Evolutionary conservation across 2,888 invertebrate genomes (phyloP).

Genomic region (Alsophila aescularia): DNA sequence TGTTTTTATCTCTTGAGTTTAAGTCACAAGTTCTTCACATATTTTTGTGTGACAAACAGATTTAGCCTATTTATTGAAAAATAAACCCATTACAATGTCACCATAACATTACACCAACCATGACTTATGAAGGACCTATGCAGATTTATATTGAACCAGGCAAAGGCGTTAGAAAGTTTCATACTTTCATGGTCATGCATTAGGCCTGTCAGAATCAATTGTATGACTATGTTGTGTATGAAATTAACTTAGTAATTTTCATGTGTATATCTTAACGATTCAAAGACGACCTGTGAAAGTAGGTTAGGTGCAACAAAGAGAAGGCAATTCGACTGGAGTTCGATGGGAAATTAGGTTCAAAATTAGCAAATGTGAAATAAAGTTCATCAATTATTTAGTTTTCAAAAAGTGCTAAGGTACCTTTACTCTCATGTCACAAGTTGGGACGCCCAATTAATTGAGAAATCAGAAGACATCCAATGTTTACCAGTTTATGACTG

Average conservation of each 20-base stretch:
- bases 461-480: neutral
- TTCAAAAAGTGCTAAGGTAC: too few species aligned
- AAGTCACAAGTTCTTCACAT: too few species aligned
- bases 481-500: neutral
- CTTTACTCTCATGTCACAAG: too few species aligned
- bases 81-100: constrained; percentile 5
- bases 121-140: constrained; percentile 7
- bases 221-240: too few species aligned
- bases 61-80: neutral
- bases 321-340: too few species aligned
- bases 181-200: constrained; percentile 14
- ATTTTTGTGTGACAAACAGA: neutral
- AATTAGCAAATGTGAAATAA: too few species aligned
- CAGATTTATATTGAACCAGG: neutral
- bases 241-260: too few species aligned
- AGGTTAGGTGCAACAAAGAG: neutral
- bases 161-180: constrained; percentile 13
- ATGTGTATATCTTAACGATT: too few species aligned
- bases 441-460: too few species aligned
- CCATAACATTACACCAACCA: neutral
- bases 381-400: too few species aligned
- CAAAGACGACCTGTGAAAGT: neutral
- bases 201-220: neutral
- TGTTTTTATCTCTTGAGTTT: too few species aligned
- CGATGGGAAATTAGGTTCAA: too few species aligned